Evolutionary conservation across 2,888 invertebrate genomes (phyloP), one percentile per base, ranked within the genome.

Genomic region (Yponomeuta evonymella): DNA sequence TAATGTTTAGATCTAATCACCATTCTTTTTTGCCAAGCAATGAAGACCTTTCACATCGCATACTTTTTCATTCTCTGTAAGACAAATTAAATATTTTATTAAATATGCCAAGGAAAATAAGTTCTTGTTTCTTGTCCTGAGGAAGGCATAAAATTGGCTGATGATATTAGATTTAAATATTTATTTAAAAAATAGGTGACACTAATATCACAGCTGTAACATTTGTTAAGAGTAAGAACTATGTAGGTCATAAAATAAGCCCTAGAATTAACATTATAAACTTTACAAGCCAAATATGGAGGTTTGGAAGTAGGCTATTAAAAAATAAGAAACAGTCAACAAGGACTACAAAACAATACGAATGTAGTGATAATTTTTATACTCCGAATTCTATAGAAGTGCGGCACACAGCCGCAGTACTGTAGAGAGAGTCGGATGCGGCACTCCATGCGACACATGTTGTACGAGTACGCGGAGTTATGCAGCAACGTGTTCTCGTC

Each of bases 361-460:
- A 1, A 43, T 8, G 36, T 8, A 43, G 43, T 4, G 43, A 43
- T 43, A 6, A 43, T 8, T 1, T 43, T 15, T 12, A 1, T 58
- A 58, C 51, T 58, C 5, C 51, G 51, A 58, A 15, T 15, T 73
- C 95, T 93, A 75, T 96, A 96, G 79, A 96, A 96, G 81, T 96
- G 95, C 0, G 96, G 96, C 58, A 95, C 88, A 81, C 96, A 96
- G 0, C 93, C 93, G 79, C 96, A 96, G 70, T 94, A 85, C 72
- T 93, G 88, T 10, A 94, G 83, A 48, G 95, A 93, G 48, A 95
- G 83, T 10, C 85, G 84, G 76, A 95, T 94, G 58, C 96, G 93
- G 75, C 96, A 96, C 79, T 96, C 95, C 86, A 95, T 94, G 10
- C 94, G 88, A 75, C 96, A 96, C 80, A 95, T 85, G 0, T 93